phyloP scores from a whole-genome alignment of 2,113 vertebrate genomes.

The Sylvietta virens region DNA sequence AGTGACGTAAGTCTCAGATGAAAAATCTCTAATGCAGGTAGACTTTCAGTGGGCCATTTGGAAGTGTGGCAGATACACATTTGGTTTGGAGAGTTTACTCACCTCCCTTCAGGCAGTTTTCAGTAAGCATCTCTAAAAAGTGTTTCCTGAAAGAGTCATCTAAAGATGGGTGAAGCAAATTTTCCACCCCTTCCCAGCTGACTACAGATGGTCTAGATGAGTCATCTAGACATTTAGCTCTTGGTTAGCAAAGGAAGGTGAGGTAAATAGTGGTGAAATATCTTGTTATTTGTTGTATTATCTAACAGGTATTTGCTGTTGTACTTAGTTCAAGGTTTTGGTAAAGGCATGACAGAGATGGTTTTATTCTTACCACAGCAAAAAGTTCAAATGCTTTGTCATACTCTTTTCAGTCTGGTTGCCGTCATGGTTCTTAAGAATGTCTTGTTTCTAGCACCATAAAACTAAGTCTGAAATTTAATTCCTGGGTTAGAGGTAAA shows the following conservation, averaged over 20 bases:
- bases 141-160: neutral
- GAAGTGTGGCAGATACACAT: accelerated
- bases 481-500: neutral
- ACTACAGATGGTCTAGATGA: neutral
- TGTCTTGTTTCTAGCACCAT: neutral
- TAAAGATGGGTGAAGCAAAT: neutral
- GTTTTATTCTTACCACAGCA: neutral
- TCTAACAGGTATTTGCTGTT: neutral
- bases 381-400: neutral
- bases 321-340: neutral
- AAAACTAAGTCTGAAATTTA: neutral
- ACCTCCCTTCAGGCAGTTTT: neutral
- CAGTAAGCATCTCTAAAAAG: neutral
- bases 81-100: neutral
- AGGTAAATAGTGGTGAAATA: neutral
- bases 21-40: neutral
- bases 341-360: neutral
- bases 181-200: neutral
- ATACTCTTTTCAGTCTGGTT: neutral
- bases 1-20: neutral
- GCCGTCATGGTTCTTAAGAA: neutral
- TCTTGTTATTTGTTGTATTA: neutral
- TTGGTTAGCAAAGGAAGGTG: neutral
- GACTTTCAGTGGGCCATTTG: neutral
- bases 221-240: neutral